Percentiles rank a stretch among this genome's conserved stretches.
phyloP scores from a whole-genome alignment of 2,888 invertebrate genomes.

The Macaria liturata region DNA sequence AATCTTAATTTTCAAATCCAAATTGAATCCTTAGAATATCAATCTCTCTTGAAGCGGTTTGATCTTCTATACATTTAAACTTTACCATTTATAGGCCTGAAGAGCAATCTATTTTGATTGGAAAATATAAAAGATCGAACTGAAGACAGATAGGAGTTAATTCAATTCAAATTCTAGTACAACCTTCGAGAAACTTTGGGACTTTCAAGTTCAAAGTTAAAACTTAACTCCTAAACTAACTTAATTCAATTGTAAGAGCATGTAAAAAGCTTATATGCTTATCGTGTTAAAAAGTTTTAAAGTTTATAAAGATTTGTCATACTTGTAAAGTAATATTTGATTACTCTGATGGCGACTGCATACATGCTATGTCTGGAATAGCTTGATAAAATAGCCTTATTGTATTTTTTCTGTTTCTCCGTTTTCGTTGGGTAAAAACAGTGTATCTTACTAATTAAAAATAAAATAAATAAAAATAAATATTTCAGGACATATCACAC shows the following conservation, averaged over 20 bases:
- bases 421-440: slow-evolving; percentile 2
- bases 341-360: too few relatives aligned
- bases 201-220: slow-evolving; percentile 22
- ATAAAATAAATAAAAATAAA: too few relatives aligned
- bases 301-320: too few relatives aligned
- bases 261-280: too few relatives aligned
- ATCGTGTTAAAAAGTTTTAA: too few relatives aligned
- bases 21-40: slow-evolving; percentile 3
- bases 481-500: too few relatives aligned
- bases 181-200: slow-evolving; percentile 29
- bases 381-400: too few relatives aligned
- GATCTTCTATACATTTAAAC: slow-evolving; percentile 4
- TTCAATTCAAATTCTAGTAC: slow-evolving; percentile 29
- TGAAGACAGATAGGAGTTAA: slow-evolving; percentile 23
- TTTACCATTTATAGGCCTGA: slow-evolving; percentile 18
- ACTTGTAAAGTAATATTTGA: too few relatives aligned
- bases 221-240: too few relatives aligned
- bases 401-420: not conserved
- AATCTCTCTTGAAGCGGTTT: slow-evolving; percentile 8
- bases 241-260: too few relatives aligned
- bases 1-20: not conserved
- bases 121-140: slow-evolving; percentile 34
- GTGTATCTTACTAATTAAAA: not conserved
- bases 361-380: too few relatives aligned
- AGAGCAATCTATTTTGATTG: slow-evolving; percentile 35